Percentiles rank a stretch among this genome's conserved stretches.
Conservation (phyloP, 2,113 vertebrate species). For the Triplophysa siluroides region DNA sequence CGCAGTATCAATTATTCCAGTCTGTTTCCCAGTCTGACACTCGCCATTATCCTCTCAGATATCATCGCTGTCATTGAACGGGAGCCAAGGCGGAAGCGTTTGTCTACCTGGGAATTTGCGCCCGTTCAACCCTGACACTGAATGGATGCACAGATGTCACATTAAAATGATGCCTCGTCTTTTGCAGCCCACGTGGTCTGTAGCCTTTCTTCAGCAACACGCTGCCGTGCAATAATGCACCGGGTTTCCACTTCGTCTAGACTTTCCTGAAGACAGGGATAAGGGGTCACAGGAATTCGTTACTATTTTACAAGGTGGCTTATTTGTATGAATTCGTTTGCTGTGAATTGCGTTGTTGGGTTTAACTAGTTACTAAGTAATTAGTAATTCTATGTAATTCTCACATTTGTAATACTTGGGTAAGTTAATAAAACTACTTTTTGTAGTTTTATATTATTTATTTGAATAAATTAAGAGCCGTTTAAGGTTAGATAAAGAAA, state of each 20-base stretch:
- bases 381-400: no score
- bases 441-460: no score
- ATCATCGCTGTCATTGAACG: constrained; percentile 41
- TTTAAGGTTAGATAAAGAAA: no score
- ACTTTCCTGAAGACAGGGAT: neutral
- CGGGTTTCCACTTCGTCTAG: constrained; percentile 13
- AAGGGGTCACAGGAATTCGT: neutral
- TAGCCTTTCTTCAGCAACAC: neutral
- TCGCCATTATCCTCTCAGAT: constrained; percentile 44
- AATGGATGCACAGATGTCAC: constrained; percentile 37
- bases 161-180: constrained; percentile 37
- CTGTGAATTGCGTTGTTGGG: no score
- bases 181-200: neutral
- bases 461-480: no score
- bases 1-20: constrained; percentile 47
- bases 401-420: no score
- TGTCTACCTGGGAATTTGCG: constrained; percentile 45
- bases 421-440: no score
- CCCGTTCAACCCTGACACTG: constrained; percentile 21
- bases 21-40: constrained; percentile 48
- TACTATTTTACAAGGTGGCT: no score
- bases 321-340: no score
- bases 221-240: neutral
- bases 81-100: constrained; percentile 35
- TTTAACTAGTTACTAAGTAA: no score